Evolutionary conservation across 2,797 vertebrate species (phyloP).

Genomic region (Adelosebastes latens): DNA sequence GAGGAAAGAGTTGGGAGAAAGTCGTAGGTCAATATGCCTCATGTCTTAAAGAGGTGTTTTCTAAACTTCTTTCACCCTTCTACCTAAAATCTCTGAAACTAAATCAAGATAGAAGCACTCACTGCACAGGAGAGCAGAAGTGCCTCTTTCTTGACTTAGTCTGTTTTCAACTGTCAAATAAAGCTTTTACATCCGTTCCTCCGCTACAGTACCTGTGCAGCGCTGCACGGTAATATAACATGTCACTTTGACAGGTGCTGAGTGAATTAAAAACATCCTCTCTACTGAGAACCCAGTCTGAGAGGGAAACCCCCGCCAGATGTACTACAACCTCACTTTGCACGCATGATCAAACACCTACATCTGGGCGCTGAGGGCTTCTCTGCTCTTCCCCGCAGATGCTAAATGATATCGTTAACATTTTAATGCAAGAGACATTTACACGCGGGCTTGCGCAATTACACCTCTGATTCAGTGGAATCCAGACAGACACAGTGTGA

Average conservation of each 20-base stretch:
- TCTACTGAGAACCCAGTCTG: slow-evolving; percentile 63
- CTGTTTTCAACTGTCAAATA: slow-evolving; percentile 57
- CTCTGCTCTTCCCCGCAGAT: slow-evolving; percentile 72
- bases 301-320: slow-evolving; percentile 75
- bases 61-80: neutral
- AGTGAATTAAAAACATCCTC: slow-evolving; percentile 79
- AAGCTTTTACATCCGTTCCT: slow-evolving; percentile 48
- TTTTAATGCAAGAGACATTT: slow-evolving; percentile 84
- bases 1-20: neutral
- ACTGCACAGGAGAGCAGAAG: neutral
- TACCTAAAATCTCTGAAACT: slow-evolving; percentile 22
- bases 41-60: neutral
- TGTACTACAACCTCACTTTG: slow-evolving; percentile 77
- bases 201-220: slow-evolving; percentile 57
- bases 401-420: slow-evolving; percentile 85
- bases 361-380: slow-evolving; percentile 75
- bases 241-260: slow-evolving; percentile 80
- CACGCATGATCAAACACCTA: slow-evolving; percentile 82
- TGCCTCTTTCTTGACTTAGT: slow-evolving; percentile 29
- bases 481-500: slow-evolving; percentile 81
- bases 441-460: slow-evolving; percentile 80
- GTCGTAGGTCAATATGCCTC: neutral
- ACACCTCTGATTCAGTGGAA: slow-evolving; percentile 82
- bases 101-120: slow-evolving; percentile 3
- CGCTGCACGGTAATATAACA: slow-evolving; percentile 74